These are phyloP conservation scores for Mamestra configurata DNA, from an alignment of 1,140 invertebrate genomes.

Conservation along the genomic window DNA sequence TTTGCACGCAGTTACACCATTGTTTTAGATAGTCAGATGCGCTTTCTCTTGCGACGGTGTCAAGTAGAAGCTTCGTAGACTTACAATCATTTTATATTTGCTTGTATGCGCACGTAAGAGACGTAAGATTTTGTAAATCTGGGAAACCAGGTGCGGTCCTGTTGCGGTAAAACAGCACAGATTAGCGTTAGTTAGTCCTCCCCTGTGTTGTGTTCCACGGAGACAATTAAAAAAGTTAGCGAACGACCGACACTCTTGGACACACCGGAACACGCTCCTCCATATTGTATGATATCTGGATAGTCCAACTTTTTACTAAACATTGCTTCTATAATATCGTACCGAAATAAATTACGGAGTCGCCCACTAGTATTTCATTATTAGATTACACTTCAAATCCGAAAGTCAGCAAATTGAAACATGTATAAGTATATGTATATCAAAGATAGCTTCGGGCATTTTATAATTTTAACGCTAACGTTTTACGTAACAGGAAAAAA, in stretches of 20 bases:
- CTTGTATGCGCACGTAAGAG: constrained; percentile 30
- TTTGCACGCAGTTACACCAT: constrained; percentile 35
- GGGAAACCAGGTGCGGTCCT: not conserved
- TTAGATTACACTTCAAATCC: constrained; percentile 49
- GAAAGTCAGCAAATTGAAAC: not conserved
- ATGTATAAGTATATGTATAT: too few species aligned
- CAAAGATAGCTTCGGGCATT: not conserved
- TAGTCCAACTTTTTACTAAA: constrained; percentile 58
- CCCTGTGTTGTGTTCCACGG: constrained; percentile 16
- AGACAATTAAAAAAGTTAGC: constrained; percentile 55
- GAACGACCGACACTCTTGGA: constrained; percentile 30
- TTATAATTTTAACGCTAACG: too few species aligned
- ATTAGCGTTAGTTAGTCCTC: constrained; percentile 29
- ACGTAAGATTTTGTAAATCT: constrained; percentile 34
- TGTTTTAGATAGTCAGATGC: constrained; percentile 56
- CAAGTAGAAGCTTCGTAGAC: constrained; percentile 43
- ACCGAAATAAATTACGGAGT: constrained; percentile 51
- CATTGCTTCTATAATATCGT: constrained; percentile 51
- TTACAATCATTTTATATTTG: constrained; percentile 52
- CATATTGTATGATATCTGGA: constrained; percentile 60
- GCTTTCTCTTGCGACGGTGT: constrained; percentile 57
- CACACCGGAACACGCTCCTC: constrained; percentile 39
- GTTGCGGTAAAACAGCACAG: constrained; percentile 37
- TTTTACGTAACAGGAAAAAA: constrained; percentile 33
- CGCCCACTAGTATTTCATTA: constrained; percentile 50